Base-by-base conservation (phyloP, 2,888 invertebrate species). In the Adela reaumurella region DNA sequence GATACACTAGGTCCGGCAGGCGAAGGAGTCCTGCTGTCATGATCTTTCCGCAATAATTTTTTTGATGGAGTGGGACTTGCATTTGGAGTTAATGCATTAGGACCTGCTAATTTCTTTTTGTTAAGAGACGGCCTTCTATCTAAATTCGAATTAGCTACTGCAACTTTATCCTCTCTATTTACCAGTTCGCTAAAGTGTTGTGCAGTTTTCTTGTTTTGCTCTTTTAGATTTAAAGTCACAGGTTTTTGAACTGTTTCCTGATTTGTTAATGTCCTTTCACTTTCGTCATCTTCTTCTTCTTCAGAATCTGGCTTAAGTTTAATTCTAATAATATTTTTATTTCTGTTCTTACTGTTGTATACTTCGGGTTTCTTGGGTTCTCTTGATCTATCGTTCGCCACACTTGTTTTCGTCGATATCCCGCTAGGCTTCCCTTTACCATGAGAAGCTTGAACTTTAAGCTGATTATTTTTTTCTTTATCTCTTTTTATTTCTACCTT, bases 281-380 rank as follows among this genome's bases (percentile, higher is more conserved):
- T 77, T n/a, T 79, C 68, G 46, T 81, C 82, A 52, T 79, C 70
- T 53, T 77, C 71, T 49, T 84, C 84, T 60, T 90, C 90, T 65
- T 88, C 82, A 46, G 86, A 82, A 62, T 90, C 89, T 0, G 90
- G 90, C 59, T 88, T 89, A 45, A 91, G 66, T 64, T 86, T 86
- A 52, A 88, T 88, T 51, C 88, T 73, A 54, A 88, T 74, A 17
- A 77, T 62, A 50, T 74, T 65, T 55, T 74, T 76, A 3, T 70
- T 62, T 35, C 61, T 61, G 53, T 74, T 73, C 10, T 59, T 58
- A 44, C 57, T 61, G 50, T 67, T 64, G 50, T 67, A 68, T 14
- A 71, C 71, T 51, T 73, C 72, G 2, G 72, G 57, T 35, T 35
- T 35, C 14, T 35, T 35, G 14, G 35, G n/a, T 35, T 35, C 35